Evolutionary conservation across 2,888 invertebrate species (phyloP), one percentile per base, ranked within the genome.

Genomic region (Rhopalosiphum nymphaeae): DNA sequence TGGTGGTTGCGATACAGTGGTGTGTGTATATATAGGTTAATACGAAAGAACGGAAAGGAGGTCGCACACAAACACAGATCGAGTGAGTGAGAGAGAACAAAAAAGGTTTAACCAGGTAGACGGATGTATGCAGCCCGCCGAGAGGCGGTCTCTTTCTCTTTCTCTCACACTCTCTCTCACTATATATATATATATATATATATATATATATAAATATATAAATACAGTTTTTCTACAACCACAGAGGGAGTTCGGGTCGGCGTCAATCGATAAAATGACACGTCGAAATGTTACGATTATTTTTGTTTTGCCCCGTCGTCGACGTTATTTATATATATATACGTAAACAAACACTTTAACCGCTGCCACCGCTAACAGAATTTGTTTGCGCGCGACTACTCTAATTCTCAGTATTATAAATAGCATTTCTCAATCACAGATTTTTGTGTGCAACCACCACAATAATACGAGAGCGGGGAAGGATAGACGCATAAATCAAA

Each of bases 231-330:
- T 36, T 78, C 21, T 36, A 78, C 78, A 78, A 36, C 16, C n/a
- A 42, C 42, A 36, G 36, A 91, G 46, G 29, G 46, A 42, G 36
- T 21, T 78, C 36, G 56, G 57, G 78, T 84, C 29, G 61, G 36
- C 49, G 67, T 87, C 87, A 92, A 87, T 92, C 86, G 87, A 92
- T 92, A 92, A 92, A 92, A 87, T 87, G 61, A 87, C 87, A 92
- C 92, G 87, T 92, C 25, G 87, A 61, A 49, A 87, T 53, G 87
- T 88, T 29, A 11, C 85, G 49, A 57, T 57, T 85, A 86, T 91
- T 92, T 92, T 92, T 46, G 87, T 87, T 87, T 86, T 61, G 26
- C 26, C 53, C 42, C 86, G 61, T 87, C 86, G 46, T 26, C 86
- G 84, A 42, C n/a, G n/a, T 92, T 61, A 61, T 87, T n/a, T 13